Evolutionary conservation across 1,140 invertebrate genomes (phyloP), one percentile per base, ranked within the genome.

Genomic region (Campodea augens): DNA sequence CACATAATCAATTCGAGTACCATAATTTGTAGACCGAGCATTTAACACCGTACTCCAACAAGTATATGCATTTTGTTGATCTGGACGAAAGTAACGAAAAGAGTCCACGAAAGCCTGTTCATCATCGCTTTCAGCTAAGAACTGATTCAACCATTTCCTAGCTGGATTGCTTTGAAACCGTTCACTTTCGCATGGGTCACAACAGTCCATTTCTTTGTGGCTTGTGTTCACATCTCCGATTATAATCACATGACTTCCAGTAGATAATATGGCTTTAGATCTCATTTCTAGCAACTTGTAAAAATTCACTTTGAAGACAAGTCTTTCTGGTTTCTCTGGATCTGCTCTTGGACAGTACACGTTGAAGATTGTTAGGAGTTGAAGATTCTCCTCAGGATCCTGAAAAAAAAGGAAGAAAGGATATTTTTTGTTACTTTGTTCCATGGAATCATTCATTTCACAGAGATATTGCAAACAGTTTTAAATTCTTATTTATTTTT

Each of bases 1-100:
- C 25, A 74, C 66, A 51, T 74, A 74, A 53, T 74, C 72, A 20
- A 74, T 63, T 20, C 72, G 51, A 25, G 62, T 61, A 13, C 72
- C 72, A 56, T 65, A 74, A 55, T 74, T 74, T n/a, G 64, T 71
- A 25, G 56, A 45, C 29, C 72, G 51, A 5, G 68, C 65, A 40
- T 62, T 64, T 2, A 62, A 63, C 32, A 52, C 48, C 0, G 64
- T 66, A 46, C 60, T 61, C 72, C 72, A 74, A 52, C 71, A 73
- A 7, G 71, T 71, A 53, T 61, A 74, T 3, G 63, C 63, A 22
- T 65, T 54, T 41, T 53, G 46, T 32, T 57, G 39, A 13, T 55
- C 43, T 15, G 71, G 70, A 54, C 73, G 58, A 23, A 71, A 55
- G 29, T 61, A 52, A 15, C 72, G 60, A 51, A 69, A 74, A 24